Base-by-base conservation (phyloP, 2,888 invertebrate genomes). In the Chymomyza fuscimana region DNA sequence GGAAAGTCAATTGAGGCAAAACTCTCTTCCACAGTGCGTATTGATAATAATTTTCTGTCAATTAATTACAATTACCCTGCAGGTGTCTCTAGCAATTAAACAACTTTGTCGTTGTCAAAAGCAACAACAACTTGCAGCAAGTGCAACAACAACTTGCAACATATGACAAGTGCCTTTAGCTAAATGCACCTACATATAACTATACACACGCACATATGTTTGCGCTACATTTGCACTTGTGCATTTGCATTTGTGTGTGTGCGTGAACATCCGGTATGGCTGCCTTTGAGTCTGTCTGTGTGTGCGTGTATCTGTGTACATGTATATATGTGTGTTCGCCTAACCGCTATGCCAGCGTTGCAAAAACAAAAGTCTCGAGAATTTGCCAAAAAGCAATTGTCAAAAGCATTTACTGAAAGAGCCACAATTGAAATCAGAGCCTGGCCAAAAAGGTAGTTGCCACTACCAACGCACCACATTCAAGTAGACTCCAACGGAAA, bases 51-150 rank as follows among this genome's bases (percentile, higher is more conserved):
- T 81, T 77, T 70, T 79, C 25, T 72, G 73, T 76, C 77, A 79
- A 81, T 81, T 78, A 81, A 82, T 81, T 82, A 76, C 75, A 78
- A 79, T 78, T 83, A 83, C 67, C 79, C 79, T 71, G 56, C 58
- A 69, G 81, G 65, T 70, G 40, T 52, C 52, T 50, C 52, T 25
- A 60, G 56, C 69, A 78, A 77, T 78, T 77, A 68, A 71, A 69
- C 74, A 74, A 74, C 72, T 76, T 82, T 76, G 76, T 70, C 76
- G 9, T 22, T 5, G 25, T 5, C 25, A 25, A 58, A 22, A 29
- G 29, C 58, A 58, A 32, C 32, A 32, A 32, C 32, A 5, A 32
- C 1, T 32, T 32, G 22, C 12, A 25, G 25, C 58, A 58, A 58
- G 10, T 19, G 12, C 58, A 10, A 58, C 58, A 29, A 58, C 25